These are phyloP conservation scores for Bellardia pandia DNA, from an alignment of 2,888 invertebrate genomes.

Conservation along the genomic window DNA sequence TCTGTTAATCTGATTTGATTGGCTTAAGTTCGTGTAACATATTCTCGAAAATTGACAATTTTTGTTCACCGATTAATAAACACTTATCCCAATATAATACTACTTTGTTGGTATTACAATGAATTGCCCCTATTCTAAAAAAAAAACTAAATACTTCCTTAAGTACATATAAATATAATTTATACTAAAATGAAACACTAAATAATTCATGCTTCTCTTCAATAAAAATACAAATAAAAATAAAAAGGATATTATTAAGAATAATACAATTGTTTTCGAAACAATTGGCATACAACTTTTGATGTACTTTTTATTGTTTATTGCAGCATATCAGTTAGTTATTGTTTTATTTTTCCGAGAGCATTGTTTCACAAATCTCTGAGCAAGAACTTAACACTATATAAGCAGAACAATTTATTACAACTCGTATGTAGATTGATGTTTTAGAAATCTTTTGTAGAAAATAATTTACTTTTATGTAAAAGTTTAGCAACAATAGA, in stretches of 20 bases:
- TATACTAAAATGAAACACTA: too few relatives aligned
- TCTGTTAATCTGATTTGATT: too few relatives aligned
- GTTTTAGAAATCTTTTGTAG: constrained; percentile 18
- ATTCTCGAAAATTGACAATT: too few relatives aligned
- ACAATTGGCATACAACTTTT: constrained; percentile 50
- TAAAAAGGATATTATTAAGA: neutral
- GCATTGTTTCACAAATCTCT: constrained; percentile 18
- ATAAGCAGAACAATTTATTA: constrained; percentile 8
- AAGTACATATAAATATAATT: too few relatives aligned
- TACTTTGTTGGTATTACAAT: too few relatives aligned
- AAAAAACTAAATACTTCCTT: too few relatives aligned
- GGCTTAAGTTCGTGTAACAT: too few relatives aligned
- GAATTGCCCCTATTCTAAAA: too few relatives aligned
- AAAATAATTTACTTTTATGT: constrained; percentile 2
- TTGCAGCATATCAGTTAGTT: constrained; percentile 7
- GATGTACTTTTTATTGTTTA: constrained; percentile 31
- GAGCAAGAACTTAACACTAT: neutral
- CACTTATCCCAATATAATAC: too few relatives aligned
- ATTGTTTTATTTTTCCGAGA: neutral
- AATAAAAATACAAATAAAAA: neutral
- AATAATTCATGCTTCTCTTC: neutral
- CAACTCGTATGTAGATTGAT: neutral
- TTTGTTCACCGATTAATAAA: too few relatives aligned
- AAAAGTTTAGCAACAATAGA: constrained; percentile 17
- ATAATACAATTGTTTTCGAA: constrained; percentile 41